Percentiles rank a stretch among this genome's conserved stretches.
Evolutionary conservation across 2,888 invertebrate genomes (phyloP).

Genomic region (Drosophila algonquin): DNA sequence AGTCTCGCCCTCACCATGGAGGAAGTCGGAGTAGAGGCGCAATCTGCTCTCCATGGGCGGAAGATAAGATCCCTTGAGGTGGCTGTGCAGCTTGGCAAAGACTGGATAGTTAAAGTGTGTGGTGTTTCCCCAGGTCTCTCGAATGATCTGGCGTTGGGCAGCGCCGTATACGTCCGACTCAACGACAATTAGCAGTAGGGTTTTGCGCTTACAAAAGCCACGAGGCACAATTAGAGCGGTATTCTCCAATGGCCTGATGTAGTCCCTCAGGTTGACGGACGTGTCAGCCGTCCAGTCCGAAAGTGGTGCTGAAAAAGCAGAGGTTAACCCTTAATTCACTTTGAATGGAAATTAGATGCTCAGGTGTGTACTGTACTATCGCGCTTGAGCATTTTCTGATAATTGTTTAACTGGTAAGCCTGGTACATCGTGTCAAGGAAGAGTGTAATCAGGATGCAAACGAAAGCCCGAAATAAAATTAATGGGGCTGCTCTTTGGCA

Average conservation of each 20-base stretch:
- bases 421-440: neutral
- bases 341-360: neutral
- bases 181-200: slow-evolving; percentile 89
- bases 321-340: neutral
- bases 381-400: neutral
- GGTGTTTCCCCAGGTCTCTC: slow-evolving; percentile 82
- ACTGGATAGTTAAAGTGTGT: slow-evolving; percentile 79
- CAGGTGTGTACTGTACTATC: neutral
- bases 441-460: neutral
- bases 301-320: neutral
- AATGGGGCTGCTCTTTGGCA: neutral
- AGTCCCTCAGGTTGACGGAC: slow-evolving; percentile 88
- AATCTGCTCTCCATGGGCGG: slow-evolving; percentile 62
- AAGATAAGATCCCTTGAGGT: slow-evolving; percentile 72
- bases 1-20: slow-evolving; percentile 29
- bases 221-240: slow-evolving; percentile 87
- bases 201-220: slow-evolving; percentile 84
- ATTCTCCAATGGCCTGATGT: slow-evolving; percentile 88
- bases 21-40: slow-evolving; percentile 66
- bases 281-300: slow-evolving; percentile 89
- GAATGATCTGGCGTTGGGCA: slow-evolving; percentile 85
- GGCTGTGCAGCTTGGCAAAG: slow-evolving; percentile 74
- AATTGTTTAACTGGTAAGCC: neutral
- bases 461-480: neutral
- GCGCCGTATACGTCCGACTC: slow-evolving; percentile 89